Percentiles rank a stretch among this genome's conserved stretches.
Conservation (phyloP, 2,113 vertebrate species). For the Myodes glareolus region DNA sequence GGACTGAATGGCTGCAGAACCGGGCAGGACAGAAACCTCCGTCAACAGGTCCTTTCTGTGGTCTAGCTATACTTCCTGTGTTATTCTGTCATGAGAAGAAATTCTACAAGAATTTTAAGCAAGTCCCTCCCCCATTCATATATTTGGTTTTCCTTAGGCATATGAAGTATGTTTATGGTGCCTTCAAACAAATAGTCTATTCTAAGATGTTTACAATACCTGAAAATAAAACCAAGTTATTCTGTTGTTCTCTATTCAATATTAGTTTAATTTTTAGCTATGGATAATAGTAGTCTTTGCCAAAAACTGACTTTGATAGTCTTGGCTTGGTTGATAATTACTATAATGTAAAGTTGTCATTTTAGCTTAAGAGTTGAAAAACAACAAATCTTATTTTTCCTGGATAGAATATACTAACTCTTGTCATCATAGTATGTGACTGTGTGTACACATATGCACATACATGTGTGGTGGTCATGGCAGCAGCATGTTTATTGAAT, state of each 20-base stretch:
- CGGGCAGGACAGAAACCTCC: no score
- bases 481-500: neutral
- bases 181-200: neutral
- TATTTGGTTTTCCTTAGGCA: neutral
- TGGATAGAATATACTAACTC: neutral
- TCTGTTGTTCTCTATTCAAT: neutral
- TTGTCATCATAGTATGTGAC: neutral
- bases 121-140: neutral
- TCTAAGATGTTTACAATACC: neutral
- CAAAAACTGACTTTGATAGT: neutral
- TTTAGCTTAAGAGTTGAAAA: neutral
- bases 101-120: neutral
- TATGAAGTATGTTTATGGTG: neutral
- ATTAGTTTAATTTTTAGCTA: constrained; percentile 2
- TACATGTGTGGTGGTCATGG: neutral
- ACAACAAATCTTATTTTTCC: neutral
- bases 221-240: constrained; percentile 50
- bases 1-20: no score
- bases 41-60: neutral
- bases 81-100: neutral
- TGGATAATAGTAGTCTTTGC: neutral
- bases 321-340: neutral
- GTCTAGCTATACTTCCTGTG: neutral
- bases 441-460: neutral
- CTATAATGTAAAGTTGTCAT: neutral